Evolutionary conservation across 2,888 invertebrate genomes (phyloP).

Genomic region (Palloptera scutellata): DNA sequence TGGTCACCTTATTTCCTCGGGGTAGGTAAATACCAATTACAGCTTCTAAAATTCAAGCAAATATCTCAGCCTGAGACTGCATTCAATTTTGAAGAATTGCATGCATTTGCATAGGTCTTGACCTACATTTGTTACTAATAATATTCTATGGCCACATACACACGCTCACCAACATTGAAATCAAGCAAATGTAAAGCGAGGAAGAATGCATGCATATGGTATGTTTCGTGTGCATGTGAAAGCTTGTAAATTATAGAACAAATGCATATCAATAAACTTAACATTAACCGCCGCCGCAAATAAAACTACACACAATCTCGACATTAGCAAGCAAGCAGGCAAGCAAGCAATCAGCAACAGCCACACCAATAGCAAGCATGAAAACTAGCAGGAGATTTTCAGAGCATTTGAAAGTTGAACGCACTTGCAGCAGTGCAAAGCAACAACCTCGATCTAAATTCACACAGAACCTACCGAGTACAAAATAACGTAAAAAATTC

Average conservation of each 20-base stretch:
- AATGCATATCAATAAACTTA: neutral
- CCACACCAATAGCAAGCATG: neutral
- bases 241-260: conserved; percentile 4
- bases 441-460: conserved; percentile 64
- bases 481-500: conserved; percentile 25
- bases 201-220: too few species aligned
- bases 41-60: too few species aligned
- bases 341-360: conserved; percentile 1
- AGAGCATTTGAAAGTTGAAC: conserved; percentile 34
- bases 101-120: neutral
- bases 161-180: neutral
- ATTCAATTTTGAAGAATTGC: neutral
- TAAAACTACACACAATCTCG: conserved; percentile 8
- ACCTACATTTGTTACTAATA: too few species aligned
- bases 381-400: conserved; percentile 13
- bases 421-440: conserved; percentile 58
- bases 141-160: too few species aligned
- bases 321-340: neutral
- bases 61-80: neutral
- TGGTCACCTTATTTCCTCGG: too few species aligned
- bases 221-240: conserved; percentile 5
- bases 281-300: conserved; percentile 7
- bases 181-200: too few species aligned
- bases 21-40: too few species aligned
- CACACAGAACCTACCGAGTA: conserved; percentile 46